phyloP scores from a whole-genome alignment of 2,888 invertebrate species.

The Strigamia maritima region DNA sequence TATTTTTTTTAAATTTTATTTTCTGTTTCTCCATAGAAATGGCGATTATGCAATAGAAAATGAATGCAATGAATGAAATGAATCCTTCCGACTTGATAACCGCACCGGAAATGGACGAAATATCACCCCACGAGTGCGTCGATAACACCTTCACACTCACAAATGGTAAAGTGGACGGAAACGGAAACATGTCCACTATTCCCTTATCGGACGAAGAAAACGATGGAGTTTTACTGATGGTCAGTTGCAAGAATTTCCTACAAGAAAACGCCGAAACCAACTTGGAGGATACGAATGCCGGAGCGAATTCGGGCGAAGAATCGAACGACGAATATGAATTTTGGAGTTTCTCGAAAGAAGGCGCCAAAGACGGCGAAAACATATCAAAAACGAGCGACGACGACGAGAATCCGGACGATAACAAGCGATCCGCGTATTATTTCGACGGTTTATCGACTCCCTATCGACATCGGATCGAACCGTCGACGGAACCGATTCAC shows the following conservation, averaged over 20 bases:
- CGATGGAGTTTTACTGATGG: slow-evolving; percentile 7
- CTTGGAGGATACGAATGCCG: neutral
- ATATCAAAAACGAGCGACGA: neutral
- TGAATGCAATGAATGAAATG: neutral
- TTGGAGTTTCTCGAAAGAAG: slow-evolving; percentile 15
- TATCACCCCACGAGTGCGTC: neutral
- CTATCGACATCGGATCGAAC: neutral
- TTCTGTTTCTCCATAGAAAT: neutral
- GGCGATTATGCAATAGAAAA: neutral
- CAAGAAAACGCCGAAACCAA: neutral
- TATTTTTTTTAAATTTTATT: too few relatives aligned
- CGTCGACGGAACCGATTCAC: slow-evolving; percentile 70
- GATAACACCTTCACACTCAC: neutral
- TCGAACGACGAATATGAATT: slow-evolving; percentile 5
- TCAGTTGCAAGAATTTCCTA: slow-evolving; percentile 15
- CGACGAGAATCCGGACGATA: neutral
- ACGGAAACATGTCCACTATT: neutral
- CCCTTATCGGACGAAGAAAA: slow-evolving; percentile 13
- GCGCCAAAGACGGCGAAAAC: neutral
- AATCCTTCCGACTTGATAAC: neutral
- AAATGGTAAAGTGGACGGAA: neutral
- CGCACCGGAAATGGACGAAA: neutral
- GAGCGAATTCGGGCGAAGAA: neutral
- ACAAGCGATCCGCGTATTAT: neutral
- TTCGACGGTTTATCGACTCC: neutral